phyloP scores from a whole-genome alignment of 2,113 vertebrate species.

The Triplophysa dalaica region DNA sequence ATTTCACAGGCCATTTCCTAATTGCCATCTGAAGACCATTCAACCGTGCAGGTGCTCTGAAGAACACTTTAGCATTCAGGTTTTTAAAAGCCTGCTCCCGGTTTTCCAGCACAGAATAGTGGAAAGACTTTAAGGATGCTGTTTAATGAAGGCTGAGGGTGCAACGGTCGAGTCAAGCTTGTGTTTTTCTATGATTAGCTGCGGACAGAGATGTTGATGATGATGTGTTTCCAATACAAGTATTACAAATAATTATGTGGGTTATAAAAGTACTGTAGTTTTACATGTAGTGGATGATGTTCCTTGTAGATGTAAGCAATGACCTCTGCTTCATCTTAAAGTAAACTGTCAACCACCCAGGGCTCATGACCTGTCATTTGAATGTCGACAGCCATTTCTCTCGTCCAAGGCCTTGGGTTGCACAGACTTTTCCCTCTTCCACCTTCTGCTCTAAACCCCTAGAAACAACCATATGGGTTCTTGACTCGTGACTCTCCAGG shows the following conservation, averaged over 20 bases:
- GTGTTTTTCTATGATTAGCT: not conserved
- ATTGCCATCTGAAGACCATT: constrained; percentile 61
- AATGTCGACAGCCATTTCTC: constrained; percentile 2
- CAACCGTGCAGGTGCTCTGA: constrained; percentile 49
- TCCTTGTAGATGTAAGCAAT: constrained; percentile 51
- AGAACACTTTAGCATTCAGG: constrained; percentile 51
- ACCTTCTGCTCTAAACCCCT: constrained; percentile 41
- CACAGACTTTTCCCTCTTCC: constrained; percentile 54
- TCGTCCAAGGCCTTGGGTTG: constrained; percentile 50
- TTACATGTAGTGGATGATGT: no score
- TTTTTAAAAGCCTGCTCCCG: constrained; percentile 27
- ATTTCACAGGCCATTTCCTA: constrained; percentile 65
- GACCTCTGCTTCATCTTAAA: constrained; percentile 62
- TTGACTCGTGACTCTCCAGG: constrained; percentile 51
- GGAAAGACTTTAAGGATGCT: constrained; percentile 49
- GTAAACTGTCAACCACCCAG: constrained; percentile 57
- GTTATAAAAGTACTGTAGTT: no score
- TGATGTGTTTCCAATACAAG: no score
- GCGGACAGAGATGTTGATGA: not conserved
- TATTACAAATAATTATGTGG: no score
- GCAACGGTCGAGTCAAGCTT: not conserved
- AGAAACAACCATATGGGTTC: constrained; percentile 27
- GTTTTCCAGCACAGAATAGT: not conserved
- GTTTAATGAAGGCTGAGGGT: constrained; percentile 2
- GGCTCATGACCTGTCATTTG: constrained; percentile 50